phyloP scores from a whole-genome alignment of 2,113 vertebrate genomes.

The Platycercus adscitus region DNA sequence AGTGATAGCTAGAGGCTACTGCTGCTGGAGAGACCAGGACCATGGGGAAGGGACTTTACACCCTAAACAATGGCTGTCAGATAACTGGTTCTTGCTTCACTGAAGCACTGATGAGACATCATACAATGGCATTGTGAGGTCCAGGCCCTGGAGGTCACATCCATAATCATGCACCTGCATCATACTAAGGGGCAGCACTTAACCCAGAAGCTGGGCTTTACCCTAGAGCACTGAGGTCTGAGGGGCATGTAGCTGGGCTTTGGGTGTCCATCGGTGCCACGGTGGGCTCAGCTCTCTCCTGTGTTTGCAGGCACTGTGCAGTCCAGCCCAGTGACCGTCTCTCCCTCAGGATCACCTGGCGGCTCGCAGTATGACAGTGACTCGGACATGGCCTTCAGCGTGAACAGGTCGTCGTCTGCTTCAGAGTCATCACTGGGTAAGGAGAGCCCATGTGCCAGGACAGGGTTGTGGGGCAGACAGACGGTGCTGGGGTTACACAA shows the following conservation, averaged over 20 bases:
- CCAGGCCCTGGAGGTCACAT: background rate
- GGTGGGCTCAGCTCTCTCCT: constrained; percentile 9
- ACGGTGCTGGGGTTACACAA: background rate
- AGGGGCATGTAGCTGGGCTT: background rate
- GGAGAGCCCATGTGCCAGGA: background rate
- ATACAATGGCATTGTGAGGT: rapidly evolving
- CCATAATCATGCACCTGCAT: background rate
- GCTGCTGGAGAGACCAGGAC: background rate
- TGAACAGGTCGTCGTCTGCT: constrained; percentile 94
- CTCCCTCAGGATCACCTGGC: constrained; percentile 88
- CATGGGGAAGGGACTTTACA: rapidly evolving
- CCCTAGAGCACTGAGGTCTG: background rate
- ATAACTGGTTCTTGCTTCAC: background rate
- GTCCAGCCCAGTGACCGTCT: constrained; percentile 85
- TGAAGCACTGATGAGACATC: background rate
- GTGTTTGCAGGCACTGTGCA: constrained; percentile 86
- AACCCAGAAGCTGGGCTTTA: background rate
- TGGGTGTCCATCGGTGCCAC: background rate
- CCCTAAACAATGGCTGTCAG: background rate
- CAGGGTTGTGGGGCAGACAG: background rate
- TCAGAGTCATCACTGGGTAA: constrained; percentile 98
- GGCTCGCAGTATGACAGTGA: constrained; percentile 95
- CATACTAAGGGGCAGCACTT: rapidly evolving
- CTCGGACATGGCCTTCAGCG: constrained; percentile 94
- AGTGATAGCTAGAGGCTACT: background rate